Base-by-base conservation (phyloP, 2,888 invertebrate species). In the Hypercompe scribonia region DNA sequence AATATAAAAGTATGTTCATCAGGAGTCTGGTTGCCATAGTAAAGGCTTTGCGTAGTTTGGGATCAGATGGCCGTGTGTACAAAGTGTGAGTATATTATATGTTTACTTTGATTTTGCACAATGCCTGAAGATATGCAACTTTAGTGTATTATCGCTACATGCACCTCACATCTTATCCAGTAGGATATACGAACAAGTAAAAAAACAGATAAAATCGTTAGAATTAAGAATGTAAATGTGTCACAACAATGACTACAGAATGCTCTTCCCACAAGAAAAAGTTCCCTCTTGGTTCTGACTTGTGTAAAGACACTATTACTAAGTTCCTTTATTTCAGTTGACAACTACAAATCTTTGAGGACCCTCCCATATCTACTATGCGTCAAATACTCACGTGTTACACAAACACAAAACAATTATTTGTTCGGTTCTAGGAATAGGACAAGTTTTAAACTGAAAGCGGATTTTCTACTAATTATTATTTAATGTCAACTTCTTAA, bases 281-380 rank as follows among this genome's bases (percentile, higher is more conserved):
- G n/a, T n/a, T n/a, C n/a, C n/a, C n/a, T n/a, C 84, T 83, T 81
- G 80, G 81, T 86, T 84, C 83, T 77, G 76, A 79, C 81, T 84
- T 80, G 76, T 71, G 78, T 83, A 87, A 86, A 84, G 85, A 88
- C 73, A 82, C 83, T 81, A 84, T 90, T 87, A 89, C 88, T 88
- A 87, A 83, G 87, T 86, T 90, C 90, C 91, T 91, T 92, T 92
- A 93, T 92, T 91, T 89, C 89, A 90, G 88, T 90, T 90, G 92
- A 92, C 95, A 92, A 90, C 95, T 86, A 95, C 94, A 95, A 95
- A 95, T 95, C 95, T 95, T 93, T 83, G 80, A 88, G 90, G 89
- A 91, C 92, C 94, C 91, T 93, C 94, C 87, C 94, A 91, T 91
- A 91, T 91, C 93, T 90, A 85, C 91, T 89, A 92, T 90, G 90